Conservation (phyloP, 2,888 invertebrate species). For the Unio pictorum region DNA sequence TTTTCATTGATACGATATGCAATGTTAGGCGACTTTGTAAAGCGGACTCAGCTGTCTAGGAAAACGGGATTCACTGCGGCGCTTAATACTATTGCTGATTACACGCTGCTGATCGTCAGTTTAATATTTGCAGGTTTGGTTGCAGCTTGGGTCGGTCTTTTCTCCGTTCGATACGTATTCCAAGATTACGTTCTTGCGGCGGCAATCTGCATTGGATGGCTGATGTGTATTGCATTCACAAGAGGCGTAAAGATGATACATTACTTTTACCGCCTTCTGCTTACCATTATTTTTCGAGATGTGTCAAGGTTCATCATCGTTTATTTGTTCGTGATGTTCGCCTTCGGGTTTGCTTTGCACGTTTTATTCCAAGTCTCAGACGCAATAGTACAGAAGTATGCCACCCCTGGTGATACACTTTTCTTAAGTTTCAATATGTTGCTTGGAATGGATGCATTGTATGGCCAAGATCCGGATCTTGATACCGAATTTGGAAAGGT, state of each 20-base stretch:
- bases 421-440: constrained; percentile 62
- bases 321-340: constrained; percentile 61
- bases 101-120: not conserved
- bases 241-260: constrained; percentile 61
- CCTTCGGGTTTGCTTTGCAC: constrained; percentile 62
- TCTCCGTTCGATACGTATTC: constrained; percentile 18
- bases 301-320: constrained; percentile 59
- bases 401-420: constrained; percentile 46
- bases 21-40: constrained; percentile 2
- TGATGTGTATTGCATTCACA: constrained; percentile 59
- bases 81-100: constrained; percentile 1
- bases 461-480: constrained; percentile 30
- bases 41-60: constrained; percentile 15
- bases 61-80: constrained; percentile 10
- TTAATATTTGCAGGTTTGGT: constrained; percentile 43
- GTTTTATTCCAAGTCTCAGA: constrained; percentile 46
- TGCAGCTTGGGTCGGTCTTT: constrained; percentile 49
- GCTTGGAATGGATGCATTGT: constrained; percentile 59
- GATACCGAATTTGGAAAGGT: constrained; percentile 29
- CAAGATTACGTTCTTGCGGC: constrained; percentile 57
- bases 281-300: constrained; percentile 61
- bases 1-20: not conserved
- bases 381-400: constrained; percentile 27
- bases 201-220: constrained; percentile 60
- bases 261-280: constrained; percentile 61